Percentiles rank a stretch among this genome's conserved stretches.
Conservation (phyloP, 2,797 vertebrate genomes). For the Myripristis jacobus region DNA sequence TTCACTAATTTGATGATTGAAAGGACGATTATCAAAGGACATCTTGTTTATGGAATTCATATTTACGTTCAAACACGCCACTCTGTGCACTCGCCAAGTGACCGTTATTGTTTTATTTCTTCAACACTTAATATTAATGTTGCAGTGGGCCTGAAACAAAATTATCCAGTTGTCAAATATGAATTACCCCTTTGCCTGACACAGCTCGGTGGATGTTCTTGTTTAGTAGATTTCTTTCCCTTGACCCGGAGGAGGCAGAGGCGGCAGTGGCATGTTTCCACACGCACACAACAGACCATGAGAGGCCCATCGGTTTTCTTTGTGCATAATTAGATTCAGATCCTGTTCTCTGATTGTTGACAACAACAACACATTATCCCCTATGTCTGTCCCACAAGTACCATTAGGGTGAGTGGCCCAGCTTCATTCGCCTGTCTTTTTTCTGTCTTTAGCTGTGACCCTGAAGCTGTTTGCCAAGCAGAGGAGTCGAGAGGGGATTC, state of each 20-base stretch:
- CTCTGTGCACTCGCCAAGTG: constrained; percentile 17
- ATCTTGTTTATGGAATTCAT: too few relatives aligned
- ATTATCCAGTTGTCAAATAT: constrained; percentile 37
- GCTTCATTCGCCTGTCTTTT: constrained; percentile 72
- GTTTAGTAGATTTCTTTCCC: constrained; percentile 35
- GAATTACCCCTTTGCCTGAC: constrained; percentile 35
- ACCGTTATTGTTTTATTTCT: constrained; percentile 25
- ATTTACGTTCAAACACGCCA: neutral
- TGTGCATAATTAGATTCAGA: constrained; percentile 75
- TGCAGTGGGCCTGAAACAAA: constrained; percentile 34
- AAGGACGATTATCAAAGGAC: too few relatives aligned
- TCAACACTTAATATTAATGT: constrained; percentile 46
- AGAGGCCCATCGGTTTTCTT: constrained; percentile 41
- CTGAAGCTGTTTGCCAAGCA: constrained; percentile 80
- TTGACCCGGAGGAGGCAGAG: constrained; percentile 4
- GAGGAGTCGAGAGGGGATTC: constrained; percentile 79
- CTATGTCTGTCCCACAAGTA: constrained; percentile 72
- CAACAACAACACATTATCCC: constrained; percentile 72
- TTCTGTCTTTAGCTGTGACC: constrained; percentile 67
- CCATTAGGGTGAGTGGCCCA: constrained; percentile 72
- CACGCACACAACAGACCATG: constrained; percentile 46
- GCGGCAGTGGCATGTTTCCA: constrained; percentile 23
- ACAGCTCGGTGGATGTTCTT: constrained; percentile 56
- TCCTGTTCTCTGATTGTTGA: constrained; percentile 73
- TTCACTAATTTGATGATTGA: neutral